Evolutionary conservation across 2,888 invertebrate species (phyloP).

Genomic region (Hyposoter didymator): DNA sequence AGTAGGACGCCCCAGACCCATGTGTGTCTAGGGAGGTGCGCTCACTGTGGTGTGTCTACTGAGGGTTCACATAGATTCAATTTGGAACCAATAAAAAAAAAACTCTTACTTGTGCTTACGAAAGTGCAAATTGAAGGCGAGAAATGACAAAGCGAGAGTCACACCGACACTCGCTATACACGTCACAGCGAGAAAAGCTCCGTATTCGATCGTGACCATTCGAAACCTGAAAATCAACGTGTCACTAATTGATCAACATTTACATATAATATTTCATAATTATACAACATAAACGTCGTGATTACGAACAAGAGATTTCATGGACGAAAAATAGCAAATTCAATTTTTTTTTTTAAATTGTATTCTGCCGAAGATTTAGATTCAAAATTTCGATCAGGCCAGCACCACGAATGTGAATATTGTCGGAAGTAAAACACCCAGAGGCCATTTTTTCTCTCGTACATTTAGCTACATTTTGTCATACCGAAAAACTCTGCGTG

Average conservation of each 20-base stretch:
- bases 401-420: background rate
- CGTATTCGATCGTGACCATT: conserved; percentile 91
- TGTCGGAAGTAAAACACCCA: background rate
- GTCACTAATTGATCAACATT: background rate
- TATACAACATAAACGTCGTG: background rate
- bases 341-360: too few species aligned
- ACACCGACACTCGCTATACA: conserved; percentile 91
- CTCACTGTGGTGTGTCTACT: too few species aligned
- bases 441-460: background rate
- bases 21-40: too few species aligned
- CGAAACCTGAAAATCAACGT: conserved; percentile 85
- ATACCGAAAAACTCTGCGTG: conserved; percentile 88
- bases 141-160: conserved; percentile 89
- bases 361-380: too few species aligned
- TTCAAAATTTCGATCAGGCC: background rate
- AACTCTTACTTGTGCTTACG: conserved; percentile 90
- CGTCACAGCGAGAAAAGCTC: conserved; percentile 90
- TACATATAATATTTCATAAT: background rate
- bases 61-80: too few species aligned
- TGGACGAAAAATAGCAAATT: too few species aligned
- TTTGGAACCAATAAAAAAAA: conserved; percentile 19
- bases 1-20: too few species aligned
- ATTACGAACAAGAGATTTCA: too few species aligned
- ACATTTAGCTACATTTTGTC: conserved; percentile 15
- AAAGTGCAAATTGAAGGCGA: conserved; percentile 93